These are phyloP conservation scores for Sphaeridia pumilis DNA, from an alignment of 2,888 invertebrate genomes.

Conservation along the genomic window DNA sequence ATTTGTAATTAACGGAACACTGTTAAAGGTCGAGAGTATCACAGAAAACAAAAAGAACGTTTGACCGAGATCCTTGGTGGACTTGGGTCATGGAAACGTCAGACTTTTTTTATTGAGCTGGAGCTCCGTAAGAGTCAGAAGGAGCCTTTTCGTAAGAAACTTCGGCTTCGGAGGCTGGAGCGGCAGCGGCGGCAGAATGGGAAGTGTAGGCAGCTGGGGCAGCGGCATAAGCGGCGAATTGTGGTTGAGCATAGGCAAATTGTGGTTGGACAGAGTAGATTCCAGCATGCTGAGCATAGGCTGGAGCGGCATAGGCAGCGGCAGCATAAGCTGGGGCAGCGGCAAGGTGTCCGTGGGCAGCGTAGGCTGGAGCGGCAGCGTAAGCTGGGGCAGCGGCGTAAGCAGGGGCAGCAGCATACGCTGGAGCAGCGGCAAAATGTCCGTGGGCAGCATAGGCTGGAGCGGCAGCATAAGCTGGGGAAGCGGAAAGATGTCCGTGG, in stretches of 20 bases:
- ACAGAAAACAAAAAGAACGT: too few species aligned
- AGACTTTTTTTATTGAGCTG: too few species aligned
- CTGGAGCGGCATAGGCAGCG: slow-evolving; percentile 8
- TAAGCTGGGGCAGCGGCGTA: neutral
- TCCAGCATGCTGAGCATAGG: neutral
- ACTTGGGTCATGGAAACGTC: too few species aligned
- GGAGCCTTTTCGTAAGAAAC: neutral
- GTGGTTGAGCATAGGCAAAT: neutral
- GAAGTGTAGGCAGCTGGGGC: neutral
- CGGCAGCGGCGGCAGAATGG: neutral
- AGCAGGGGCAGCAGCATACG: neutral
- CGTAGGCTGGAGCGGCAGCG: neutral
- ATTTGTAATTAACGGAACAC: too few species aligned
- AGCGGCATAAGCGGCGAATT: slow-evolving; percentile 4
- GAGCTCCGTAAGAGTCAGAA: neutral
- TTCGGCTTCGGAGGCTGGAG: neutral
- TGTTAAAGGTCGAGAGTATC: too few species aligned
- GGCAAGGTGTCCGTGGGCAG: too few species aligned
- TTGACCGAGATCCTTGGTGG: too few species aligned
- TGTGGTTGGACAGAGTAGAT: slow-evolving; percentile 9
- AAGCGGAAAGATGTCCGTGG: neutral
- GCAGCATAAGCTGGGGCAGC: slow-evolving; percentile 4
- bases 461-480: neutral
- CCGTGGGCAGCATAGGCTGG: neutral
- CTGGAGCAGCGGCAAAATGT: neutral